A percentile compares a stretch with the other conserved stretches of the same genome.
phyloP scores from a whole-genome alignment of 1,140 invertebrate species.

The Orussus abietinus region DNA sequence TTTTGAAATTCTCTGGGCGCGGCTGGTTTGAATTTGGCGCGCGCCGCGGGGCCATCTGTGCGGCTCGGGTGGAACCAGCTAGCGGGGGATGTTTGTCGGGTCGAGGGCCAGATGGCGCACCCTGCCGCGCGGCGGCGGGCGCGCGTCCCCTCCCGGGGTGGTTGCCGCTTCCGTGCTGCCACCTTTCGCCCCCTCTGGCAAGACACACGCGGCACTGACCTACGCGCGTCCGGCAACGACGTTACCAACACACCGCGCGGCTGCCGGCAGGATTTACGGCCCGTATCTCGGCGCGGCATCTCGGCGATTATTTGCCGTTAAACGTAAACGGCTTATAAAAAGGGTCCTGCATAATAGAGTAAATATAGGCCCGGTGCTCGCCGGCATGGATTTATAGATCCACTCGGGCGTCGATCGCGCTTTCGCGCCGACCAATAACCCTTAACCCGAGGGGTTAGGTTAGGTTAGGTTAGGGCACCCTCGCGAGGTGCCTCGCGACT shows the following conservation, averaged over 20 bases:
- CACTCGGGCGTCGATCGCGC: conserved; percentile 32
- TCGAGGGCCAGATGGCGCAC: conserved; percentile 34
- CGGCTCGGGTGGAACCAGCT: conserved; percentile 30
- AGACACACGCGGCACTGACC: conserved; percentile 36
- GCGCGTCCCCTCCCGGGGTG: conserved; percentile 12
- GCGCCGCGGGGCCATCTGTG: conserved; percentile 31
- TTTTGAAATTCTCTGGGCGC: no score
- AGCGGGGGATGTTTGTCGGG: conserved; percentile 1
- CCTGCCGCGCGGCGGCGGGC: conserved; percentile 23
- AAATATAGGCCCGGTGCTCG: conserved; percentile 48
- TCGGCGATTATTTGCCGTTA: conserved; percentile 49
- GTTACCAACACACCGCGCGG: no score
- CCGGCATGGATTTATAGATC: conserved; percentile 45
- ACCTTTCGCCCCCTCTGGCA: conserved; percentile 21
- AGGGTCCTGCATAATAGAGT: conserved; percentile 51
- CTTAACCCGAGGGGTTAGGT: no score
- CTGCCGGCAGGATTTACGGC: conserved; percentile 43
- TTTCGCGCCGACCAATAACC: conserved; percentile 21
- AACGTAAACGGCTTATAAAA: conserved; percentile 48
- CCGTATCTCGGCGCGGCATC: conserved; percentile 47
- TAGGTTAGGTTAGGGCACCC: no score
- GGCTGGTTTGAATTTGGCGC: no score
- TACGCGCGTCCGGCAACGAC: conserved; percentile 39
- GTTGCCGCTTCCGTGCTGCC: conserved; percentile 33
- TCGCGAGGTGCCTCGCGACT: no score